phyloP scores from a whole-genome alignment of 2,888 invertebrate genomes.

The Melieria crassipennis region DNA sequence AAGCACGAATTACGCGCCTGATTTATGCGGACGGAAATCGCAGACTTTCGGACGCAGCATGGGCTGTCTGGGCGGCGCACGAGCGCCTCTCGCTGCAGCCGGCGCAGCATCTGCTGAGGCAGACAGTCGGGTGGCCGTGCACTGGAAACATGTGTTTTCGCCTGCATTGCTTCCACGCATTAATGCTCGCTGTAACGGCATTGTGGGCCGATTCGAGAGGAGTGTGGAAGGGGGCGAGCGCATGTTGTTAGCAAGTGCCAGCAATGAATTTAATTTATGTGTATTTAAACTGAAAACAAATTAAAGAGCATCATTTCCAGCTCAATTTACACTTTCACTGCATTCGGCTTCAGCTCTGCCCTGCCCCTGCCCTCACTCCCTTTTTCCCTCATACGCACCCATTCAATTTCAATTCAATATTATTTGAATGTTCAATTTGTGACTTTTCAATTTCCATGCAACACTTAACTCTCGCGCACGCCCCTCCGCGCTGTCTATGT shows the following conservation, averaged over 20 bases:
- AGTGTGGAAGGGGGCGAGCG: slow-evolving; percentile 13
- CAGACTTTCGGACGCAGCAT: slow-evolving; percentile 60
- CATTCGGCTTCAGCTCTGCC: neutral
- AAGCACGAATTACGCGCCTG: slow-evolving; percentile 40
- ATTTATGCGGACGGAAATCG: slow-evolving; percentile 57
- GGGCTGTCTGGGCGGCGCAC: slow-evolving; percentile 42
- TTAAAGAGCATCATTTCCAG: slow-evolving; percentile 32
- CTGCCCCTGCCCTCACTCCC: neutral
- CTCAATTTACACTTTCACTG: slow-evolving; percentile 16
- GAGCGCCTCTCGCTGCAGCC: neutral
- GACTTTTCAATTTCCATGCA: neutral
- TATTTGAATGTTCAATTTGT: too few species aligned
- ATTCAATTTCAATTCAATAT: neutral
- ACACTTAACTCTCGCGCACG: neutral
- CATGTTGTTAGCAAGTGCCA: slow-evolving; percentile 31
- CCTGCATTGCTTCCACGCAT: neutral
- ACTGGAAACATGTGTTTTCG: too few species aligned
- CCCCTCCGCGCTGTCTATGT: neutral
- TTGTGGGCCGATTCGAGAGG: slow-evolving; percentile 18
- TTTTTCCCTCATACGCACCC: neutral
- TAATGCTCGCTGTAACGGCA: neutral
- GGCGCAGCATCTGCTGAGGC: neutral
- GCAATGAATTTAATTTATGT: slow-evolving; percentile 37
- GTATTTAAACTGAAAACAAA: slow-evolving; percentile 36
- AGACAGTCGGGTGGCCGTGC: too few species aligned